phyloP scores from a whole-genome alignment of 30 jellyfish, hydroid and myxozoan genomes.

The Chironex yamaguchii region DNA sequence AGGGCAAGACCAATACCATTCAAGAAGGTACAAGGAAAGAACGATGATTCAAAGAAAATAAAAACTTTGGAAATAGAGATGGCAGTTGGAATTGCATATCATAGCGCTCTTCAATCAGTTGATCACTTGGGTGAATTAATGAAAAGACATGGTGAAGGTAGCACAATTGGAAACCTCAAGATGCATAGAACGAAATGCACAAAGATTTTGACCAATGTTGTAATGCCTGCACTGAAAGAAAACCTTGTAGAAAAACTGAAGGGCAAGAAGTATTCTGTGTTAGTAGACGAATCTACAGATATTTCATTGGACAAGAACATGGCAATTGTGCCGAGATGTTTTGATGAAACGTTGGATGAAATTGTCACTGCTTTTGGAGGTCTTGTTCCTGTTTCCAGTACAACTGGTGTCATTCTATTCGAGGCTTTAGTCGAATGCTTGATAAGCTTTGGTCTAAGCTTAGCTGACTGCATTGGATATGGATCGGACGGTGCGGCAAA shows the following conservation, averaged over 20 bases:
- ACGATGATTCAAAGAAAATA: too few species aligned
- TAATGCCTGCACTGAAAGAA: conserved; percentile 57
- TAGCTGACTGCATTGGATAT: neutral
- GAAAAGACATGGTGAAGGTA: conserved; percentile 17
- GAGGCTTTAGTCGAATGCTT: conserved; percentile 1
- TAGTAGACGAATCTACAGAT: conserved; percentile 56
- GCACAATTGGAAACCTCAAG: conserved; percentile 10
- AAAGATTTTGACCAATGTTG: conserved; percentile 35
- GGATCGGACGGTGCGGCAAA: conserved; percentile 10
- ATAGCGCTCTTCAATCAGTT: conserved; percentile 47
- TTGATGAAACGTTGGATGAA: conserved; percentile 4
- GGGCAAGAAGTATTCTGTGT: conserved; percentile 49
- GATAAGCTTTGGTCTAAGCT: neutral
- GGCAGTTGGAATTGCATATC: conserved; percentile 57
- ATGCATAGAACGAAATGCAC: conserved; percentile 46
- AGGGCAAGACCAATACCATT: neutral
- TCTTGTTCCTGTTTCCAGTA: conserved; percentile 22
- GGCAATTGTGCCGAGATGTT: conserved; percentile 40
- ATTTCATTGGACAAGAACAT: conserved; percentile 37
- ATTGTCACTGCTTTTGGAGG: conserved; percentile 22
- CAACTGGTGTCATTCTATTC: conserved; percentile 5
- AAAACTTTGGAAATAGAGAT: conserved; percentile 25
- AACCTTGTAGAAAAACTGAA: conserved; percentile 3
- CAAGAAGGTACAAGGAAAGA: neutral
- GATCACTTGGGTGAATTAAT: conserved; percentile 54